Conservation (phyloP, 2,888 invertebrate genomes). For the Lumbricus terrestris region DNA sequence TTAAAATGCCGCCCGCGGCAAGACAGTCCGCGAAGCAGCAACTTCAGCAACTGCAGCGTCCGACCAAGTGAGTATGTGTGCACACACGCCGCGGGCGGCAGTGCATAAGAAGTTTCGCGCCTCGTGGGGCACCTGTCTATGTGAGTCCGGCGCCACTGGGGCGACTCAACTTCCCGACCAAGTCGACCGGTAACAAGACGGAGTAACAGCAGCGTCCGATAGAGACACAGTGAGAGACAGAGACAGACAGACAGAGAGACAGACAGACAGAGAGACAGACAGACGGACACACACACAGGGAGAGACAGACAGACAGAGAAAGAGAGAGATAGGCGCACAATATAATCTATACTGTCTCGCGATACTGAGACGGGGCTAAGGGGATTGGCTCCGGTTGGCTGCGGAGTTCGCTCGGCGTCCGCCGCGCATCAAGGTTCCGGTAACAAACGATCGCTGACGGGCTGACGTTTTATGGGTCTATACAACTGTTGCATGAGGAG, state of each 20-base stretch:
- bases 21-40: too few relatives aligned
- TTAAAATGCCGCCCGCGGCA: not conserved
- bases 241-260: too few relatives aligned
- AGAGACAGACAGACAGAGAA: too few relatives aligned
- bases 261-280: too few relatives aligned
- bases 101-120: not conserved
- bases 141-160: not conserved
- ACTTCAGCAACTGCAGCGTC: too few relatives aligned
- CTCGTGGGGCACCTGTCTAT: not conserved
- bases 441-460: not conserved
- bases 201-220: not conserved
- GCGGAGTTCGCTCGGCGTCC: not conserved
- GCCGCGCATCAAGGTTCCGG: not conserved
- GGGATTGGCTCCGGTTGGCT: not conserved
- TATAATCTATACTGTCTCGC: not conserved
- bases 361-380: slow-evolving; percentile 3
- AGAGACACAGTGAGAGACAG: too few relatives aligned
- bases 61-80: not conserved
- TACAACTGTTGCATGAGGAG: not conserved
- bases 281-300: too few relatives aligned
- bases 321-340: too few relatives aligned
- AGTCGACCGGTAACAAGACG: not conserved
- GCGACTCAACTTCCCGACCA: not conserved
- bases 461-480: not conserved
- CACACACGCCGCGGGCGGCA: not conserved